phyloP scores from a whole-genome alignment of 2,888 invertebrate genomes.

The Nemapogon koenigi region DNA sequence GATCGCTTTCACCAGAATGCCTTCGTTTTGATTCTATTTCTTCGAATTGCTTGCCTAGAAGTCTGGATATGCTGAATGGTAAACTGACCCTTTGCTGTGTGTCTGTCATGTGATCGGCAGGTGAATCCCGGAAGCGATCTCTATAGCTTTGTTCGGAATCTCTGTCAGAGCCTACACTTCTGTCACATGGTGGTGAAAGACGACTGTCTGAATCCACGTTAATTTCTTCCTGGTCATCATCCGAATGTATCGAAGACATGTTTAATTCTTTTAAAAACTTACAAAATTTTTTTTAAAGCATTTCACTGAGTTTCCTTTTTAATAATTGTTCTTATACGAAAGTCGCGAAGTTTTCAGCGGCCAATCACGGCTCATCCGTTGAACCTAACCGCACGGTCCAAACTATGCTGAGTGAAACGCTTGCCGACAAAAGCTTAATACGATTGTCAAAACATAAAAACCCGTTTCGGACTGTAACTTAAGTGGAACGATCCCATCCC shows the following conservation, averaged over 20 bases:
- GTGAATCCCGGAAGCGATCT: constrained; percentile 52
- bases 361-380: constrained; percentile 49
- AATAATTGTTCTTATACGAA: neutral
- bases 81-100: constrained; percentile 64
- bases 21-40: constrained; percentile 60
- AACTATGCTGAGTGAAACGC: constrained; percentile 63
- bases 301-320: neutral
- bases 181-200: constrained; percentile 57
- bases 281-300: constrained; percentile 1
- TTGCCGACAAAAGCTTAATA: constrained; percentile 65
- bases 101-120: constrained; percentile 55
- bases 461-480: constrained; percentile 61
- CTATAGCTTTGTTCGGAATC: constrained; percentile 64
- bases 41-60: constrained; percentile 78
- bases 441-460: constrained; percentile 66
- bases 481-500: constrained; percentile 51
- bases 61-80: constrained; percentile 83
- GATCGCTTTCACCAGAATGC: constrained; percentile 56
- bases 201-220: constrained; percentile 72
- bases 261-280: constrained; percentile 28
- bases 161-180: constrained; percentile 57
- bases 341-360: constrained; percentile 27
- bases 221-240: constrained; percentile 72
- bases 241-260: constrained; percentile 62
- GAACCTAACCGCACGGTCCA: constrained; percentile 56